Conservation (phyloP, 2,113 vertebrate species). For the Sinocyclocheilus anophthalmus region DNA sequence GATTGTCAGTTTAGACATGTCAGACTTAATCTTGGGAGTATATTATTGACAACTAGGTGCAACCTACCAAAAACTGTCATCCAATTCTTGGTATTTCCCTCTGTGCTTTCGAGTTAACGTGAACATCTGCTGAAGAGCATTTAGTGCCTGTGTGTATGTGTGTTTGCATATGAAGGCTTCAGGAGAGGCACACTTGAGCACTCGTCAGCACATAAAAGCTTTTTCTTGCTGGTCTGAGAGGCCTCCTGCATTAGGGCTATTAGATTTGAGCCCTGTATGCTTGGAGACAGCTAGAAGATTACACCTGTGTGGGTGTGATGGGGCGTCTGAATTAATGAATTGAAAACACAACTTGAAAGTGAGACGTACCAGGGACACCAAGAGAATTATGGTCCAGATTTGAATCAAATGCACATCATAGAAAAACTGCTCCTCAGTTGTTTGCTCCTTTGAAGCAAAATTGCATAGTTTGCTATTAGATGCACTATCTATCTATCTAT, state of each 20-base stretch:
- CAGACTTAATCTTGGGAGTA: background rate
- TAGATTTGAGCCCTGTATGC: conserved; percentile 54
- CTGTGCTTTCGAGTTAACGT: background rate
- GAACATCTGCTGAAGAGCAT: conserved; percentile 26
- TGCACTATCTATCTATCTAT: background rate
- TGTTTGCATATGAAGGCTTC: conserved; percentile 61
- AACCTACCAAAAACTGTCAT: background rate
- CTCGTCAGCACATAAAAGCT: conserved; percentile 68
- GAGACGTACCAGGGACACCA: too few species aligned
- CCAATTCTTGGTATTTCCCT: background rate
- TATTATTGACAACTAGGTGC: background rate
- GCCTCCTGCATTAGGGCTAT: conserved; percentile 62
- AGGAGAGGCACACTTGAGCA: conserved; percentile 55
- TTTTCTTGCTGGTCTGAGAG: conserved; percentile 47
- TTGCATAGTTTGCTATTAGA: too few species aligned
- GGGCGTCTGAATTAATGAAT: conserved; percentile 38
- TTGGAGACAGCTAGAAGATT: conserved; percentile 56
- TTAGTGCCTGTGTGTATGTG: conserved; percentile 48
- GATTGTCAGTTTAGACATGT: background rate
- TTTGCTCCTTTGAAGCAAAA: too few species aligned
- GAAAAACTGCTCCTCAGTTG: too few species aligned
- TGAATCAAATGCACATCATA: too few species aligned
- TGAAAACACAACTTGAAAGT: background rate
- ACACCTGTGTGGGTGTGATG: conserved; percentile 43
- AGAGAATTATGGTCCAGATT: too few species aligned